Base-by-base conservation (phyloP, 2,797 vertebrate species). In the Kryptolebias ocellatus region DNA sequence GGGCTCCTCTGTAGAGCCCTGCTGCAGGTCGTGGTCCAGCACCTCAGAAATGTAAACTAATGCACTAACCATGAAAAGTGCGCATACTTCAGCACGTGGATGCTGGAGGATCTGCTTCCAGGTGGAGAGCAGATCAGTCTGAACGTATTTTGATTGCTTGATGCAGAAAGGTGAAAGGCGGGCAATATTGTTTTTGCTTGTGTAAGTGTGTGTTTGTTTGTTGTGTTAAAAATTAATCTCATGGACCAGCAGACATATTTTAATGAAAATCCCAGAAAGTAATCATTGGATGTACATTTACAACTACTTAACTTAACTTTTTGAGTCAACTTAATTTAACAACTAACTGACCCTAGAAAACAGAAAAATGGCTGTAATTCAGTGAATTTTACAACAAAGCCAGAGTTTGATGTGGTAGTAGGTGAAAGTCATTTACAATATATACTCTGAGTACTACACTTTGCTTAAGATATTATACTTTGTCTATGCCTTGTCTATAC, bases 21-120 rank as follows among this genome's bases (percentile, higher is more conserved):
- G 84, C 81, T 83, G 81, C 84, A 79, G 60, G 87, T 88, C 29
- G 60, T 77, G 89, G 83, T 90, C 86, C 84, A 84, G 74, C 83
- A 88, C 73, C 85, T 59, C 73, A 84, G 86, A 93, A 92, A 93
- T 93, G 90, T 91, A 93, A 88, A 92, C 90, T 76, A 92, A 86
- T 85, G 81, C 91, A 93, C 67, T 79, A 80, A 90, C 83, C 87
- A 47, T 92, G 90, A 91, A 84, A 59, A 81, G 71, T 46, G 74
- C 80, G 69, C 75, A 87, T 45, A 77, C 65, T 79, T 84, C 67
- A 79, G 45, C 51, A 60, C 37, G 62, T 78, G 76, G 56, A 78
- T 66, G 72, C 46, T 77, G 76, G 78, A 83, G 59, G 64, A 77
- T 70, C 71, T 74, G 71, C 62, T 75, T 76, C 64, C 69, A 80